Evolutionary conservation across 2,113 vertebrate genomes (phyloP), one percentile per base, ranked within the genome.

Genomic region (Oostethus manadensis): DNA sequence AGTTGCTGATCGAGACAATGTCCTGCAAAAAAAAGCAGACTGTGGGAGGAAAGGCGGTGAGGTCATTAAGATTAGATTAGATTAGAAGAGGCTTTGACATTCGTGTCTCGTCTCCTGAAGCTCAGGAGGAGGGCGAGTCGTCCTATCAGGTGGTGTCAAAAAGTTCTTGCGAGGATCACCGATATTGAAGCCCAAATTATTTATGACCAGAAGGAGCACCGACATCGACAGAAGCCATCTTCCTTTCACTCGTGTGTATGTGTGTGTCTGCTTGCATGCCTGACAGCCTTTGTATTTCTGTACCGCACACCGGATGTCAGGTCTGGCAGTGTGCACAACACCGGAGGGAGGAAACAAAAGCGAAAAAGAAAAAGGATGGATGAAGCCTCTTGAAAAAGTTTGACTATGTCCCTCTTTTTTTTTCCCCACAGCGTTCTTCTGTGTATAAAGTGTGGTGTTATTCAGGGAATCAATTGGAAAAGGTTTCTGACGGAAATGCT

Each of bases 131-230:
- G 54, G n/a, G 54, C 40, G 60, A 64, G 44, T 62, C 49, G 55
- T 61, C 49, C 58, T 70, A 18, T 2, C 38, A 3, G 38, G 38
- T 56, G 26, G 50, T 62, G 42, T 70, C 48, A 66, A 58, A 69
- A 18, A 54, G 57, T 60, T 72, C 18, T 62, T 16, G 44, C 38
- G 55, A 33, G 33, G 48, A 44, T 60, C 55, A 56, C 29, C 53
- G 44, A 44, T 46, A 70, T 54, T 64, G 70, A 48, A 63, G 53
- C 10, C 33, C 21, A 61, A 62, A 77, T 66, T 60, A 66, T 75
- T 73, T 48, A 71, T 56, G 63, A 64, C 46, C 51, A 45, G 62
- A 63, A 1, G 0, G 49, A 66, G 22, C 35, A 42, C 40, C 63
- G 51, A 56, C 38, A 44, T 45, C 62, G 50, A 63, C 56, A 64